These are phyloP conservation scores for Pungitius pungitius DNA, from an alignment of 2,113 vertebrate genomes.

Conservation along the genomic window DNA sequence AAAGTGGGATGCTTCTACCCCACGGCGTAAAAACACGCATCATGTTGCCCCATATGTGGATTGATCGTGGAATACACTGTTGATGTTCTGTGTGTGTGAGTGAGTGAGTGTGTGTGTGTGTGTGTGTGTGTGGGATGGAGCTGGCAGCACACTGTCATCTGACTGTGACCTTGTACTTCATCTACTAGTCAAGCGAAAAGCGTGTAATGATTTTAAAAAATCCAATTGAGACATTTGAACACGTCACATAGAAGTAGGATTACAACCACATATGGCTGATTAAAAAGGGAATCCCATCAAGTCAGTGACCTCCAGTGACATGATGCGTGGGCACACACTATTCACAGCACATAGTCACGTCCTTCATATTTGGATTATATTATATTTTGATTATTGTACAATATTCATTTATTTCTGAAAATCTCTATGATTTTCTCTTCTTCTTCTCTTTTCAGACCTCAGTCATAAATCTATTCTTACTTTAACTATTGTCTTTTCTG, in stretches of 20 bases:
- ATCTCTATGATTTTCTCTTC: neutral
- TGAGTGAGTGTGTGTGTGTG: constrained; percentile 2
- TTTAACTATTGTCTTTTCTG: neutral
- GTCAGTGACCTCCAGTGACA: neutral
- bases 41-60: neutral
- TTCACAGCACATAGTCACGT: neutral
- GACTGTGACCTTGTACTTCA: constrained; percentile 40
- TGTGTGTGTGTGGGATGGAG: neutral
- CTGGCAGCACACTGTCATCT: constrained; percentile 7
- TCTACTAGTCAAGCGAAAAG: constrained; percentile 1
- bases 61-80: constrained; percentile 16
- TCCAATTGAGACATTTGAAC: neutral
- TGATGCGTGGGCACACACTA: neutral
- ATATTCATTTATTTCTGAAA: neutral
- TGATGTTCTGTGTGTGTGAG: neutral
- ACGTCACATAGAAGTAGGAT: neutral
- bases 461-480: neutral
- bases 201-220: constrained; percentile 31
- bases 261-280: neutral
- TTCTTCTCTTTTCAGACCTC: neutral
- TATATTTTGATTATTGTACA: neutral
- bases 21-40: neutral
- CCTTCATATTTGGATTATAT: neutral
- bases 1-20: neutral
- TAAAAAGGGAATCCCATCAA: neutral